phyloP scores from a whole-genome alignment of 2,888 invertebrate species.

The Nomada ferruginata region DNA sequence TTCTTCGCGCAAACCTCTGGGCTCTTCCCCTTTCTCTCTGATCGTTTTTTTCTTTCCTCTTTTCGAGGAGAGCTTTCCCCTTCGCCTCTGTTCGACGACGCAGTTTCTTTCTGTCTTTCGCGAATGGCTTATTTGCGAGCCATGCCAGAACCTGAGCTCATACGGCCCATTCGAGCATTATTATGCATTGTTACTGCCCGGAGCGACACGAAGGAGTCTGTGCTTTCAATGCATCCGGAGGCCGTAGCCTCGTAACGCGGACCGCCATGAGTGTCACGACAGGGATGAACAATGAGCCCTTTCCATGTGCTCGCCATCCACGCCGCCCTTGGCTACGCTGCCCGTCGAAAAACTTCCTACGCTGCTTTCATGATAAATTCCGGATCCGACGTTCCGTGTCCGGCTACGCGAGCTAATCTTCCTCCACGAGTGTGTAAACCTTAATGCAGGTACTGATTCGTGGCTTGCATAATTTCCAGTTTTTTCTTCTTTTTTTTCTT shows the following conservation, averaged over 20 bases:
- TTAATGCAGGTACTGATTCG: too few species aligned
- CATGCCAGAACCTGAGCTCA: conserved; percentile 59
- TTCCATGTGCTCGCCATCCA: conserved; percentile 10
- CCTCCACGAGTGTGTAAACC: too few species aligned
- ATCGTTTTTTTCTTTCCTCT: neutral
- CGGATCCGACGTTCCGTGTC: neutral
- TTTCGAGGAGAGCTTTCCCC: neutral
- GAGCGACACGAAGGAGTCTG: conserved; percentile 47
- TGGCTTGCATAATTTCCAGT: too few species aligned
- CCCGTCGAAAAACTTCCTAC: conserved; percentile 28
- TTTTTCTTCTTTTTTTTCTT: too few species aligned
- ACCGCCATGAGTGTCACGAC: conserved; percentile 53
- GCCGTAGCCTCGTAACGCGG: conserved; percentile 39
- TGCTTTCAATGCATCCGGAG: conserved; percentile 51
- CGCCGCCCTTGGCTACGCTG: neutral
- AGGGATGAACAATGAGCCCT: conserved; percentile 55
- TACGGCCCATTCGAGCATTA: conserved; percentile 55
- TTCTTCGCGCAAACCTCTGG: conserved; percentile 28
- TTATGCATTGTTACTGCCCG: conserved; percentile 63
- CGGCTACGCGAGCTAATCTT: too few species aligned
- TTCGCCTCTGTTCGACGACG: neutral
- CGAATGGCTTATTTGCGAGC: conserved; percentile 54
- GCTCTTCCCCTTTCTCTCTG: neutral
- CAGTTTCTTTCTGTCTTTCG: neutral
- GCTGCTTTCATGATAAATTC: conserved; percentile 30